Evolutionary conservation across 2,888 invertebrate genomes (phyloP), one percentile per base, ranked within the genome.

Genomic region (Diabrotica balteata): DNA sequence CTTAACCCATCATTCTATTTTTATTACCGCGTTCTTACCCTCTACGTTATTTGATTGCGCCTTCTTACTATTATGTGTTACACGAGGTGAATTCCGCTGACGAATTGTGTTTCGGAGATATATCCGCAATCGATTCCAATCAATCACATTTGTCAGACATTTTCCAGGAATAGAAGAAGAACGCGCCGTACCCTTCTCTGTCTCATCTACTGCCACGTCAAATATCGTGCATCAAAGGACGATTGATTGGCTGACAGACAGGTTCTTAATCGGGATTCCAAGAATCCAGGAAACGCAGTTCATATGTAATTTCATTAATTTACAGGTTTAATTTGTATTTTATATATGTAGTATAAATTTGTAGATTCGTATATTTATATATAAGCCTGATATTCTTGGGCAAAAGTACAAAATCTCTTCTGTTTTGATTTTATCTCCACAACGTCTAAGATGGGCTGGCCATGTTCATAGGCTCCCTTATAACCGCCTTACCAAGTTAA

Each of bases 131-230:
- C 80, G 76, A 80, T 79, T 76, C 77, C 79, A 79, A 82, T 82
- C 82, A 81, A 82, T 82, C 82, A 82, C 79, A 81, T 79, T 82
- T 81, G 82, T 81, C 82, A 80, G 80, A 78, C 78, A 77, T 79
- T 79, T 77, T 77, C 74, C 77, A 75, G 75, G 73, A 78, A 76
- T 76, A 74, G 75, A 68, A 68, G 73, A 69, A 72, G 66, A 66
- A 72, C 71, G 71, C 71, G 73, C 22, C 49, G 32, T 47, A 32
- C 49, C 17, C 8, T 22, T 22, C 7, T 32, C 59, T 7, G 59
- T 50, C 49, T 59, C 59, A n/a, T 59, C 59, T 47, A 59, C 54
- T 43, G 43, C 54, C 43, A 53, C 75, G 73, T 76, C 77, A 75
- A 77, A 76, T 79, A 80, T 80, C 79, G 77, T 80, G 75, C 80